Conservation (phyloP, 1,140 invertebrate species). For the Brachionus paranguensis region DNA sequence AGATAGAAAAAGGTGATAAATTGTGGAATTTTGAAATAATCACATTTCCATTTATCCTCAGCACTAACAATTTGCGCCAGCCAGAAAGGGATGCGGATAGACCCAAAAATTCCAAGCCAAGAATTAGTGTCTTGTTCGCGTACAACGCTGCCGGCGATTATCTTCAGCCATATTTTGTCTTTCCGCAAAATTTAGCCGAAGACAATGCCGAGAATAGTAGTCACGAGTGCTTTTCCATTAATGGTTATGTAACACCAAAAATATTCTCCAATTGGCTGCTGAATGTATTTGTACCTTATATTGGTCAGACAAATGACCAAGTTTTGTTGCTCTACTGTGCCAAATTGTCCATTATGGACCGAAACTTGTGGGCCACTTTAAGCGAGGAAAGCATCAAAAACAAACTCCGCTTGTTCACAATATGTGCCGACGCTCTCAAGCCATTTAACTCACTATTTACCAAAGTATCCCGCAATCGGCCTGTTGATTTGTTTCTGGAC, state of each 20-base stretch:
- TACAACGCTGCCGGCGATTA: neutral
- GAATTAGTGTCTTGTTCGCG: constrained; percentile 9
- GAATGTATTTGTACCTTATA: neutral
- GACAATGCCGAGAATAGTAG: neutral
- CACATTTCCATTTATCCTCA: neutral
- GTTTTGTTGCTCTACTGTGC: neutral
- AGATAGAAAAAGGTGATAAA: neutral
- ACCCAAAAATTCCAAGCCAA: neutral
- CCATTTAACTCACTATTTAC: constrained; percentile 1
- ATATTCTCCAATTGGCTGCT: neutral
- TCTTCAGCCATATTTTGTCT: constrained; percentile 18
- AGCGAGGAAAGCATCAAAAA: neutral
- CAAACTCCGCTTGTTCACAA: neutral
- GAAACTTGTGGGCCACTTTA: neutral
- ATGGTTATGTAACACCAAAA: neutral
- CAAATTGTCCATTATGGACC: neutral
- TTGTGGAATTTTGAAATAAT: constrained; percentile 13
- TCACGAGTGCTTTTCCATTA: neutral
- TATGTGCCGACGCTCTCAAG: neutral
- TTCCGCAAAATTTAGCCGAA: neutral
- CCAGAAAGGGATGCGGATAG: neutral
- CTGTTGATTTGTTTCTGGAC: neutral
- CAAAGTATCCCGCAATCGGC: neutral
- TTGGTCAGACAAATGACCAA: neutral
- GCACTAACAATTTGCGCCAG: neutral